Conservation (phyloP, 2,113 vertebrate genomes). For the Tetrao urogallus region DNA sequence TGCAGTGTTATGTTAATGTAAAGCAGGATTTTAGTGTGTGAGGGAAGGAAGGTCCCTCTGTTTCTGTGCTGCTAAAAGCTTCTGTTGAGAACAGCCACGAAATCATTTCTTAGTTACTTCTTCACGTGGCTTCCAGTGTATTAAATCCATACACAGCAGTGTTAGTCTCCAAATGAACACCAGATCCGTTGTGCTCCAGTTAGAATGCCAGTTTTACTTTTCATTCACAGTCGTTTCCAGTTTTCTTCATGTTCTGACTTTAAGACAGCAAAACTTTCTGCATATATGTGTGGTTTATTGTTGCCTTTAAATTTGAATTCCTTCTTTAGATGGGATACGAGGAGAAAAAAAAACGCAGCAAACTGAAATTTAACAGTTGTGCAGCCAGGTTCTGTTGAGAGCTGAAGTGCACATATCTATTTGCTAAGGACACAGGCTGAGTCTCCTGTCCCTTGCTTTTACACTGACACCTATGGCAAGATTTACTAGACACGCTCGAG, state of each 20-base stretch:
- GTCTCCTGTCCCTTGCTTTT: neutral
- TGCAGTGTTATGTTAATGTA: neutral
- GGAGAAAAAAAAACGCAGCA: neutral
- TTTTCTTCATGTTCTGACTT: neutral
- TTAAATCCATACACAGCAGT: neutral
- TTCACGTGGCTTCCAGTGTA: neutral
- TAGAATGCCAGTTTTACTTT: neutral
- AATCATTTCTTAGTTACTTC: neutral
- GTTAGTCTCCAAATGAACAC: neutral
- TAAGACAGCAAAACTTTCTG: neutral
- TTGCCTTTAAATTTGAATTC: neutral
- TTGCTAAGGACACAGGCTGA: neutral
- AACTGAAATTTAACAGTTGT: neutral
- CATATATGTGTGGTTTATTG: neutral
- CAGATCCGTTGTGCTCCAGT: neutral
- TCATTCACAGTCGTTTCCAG: neutral
- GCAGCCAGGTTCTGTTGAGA: neutral
- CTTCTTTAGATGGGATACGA: neutral
- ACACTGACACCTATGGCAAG: neutral
- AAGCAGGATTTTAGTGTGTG: neutral
- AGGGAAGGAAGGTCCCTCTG: constrained; percentile 19
- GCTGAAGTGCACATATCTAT: neutral
- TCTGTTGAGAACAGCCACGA: neutral
- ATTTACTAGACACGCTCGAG: neutral
- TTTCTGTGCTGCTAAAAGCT: neutral